Evolutionary conservation across 2,113 vertebrate genomes (phyloP), one percentile per base, ranked within the genome.

Genomic region (Leuciscus idus): DNA sequence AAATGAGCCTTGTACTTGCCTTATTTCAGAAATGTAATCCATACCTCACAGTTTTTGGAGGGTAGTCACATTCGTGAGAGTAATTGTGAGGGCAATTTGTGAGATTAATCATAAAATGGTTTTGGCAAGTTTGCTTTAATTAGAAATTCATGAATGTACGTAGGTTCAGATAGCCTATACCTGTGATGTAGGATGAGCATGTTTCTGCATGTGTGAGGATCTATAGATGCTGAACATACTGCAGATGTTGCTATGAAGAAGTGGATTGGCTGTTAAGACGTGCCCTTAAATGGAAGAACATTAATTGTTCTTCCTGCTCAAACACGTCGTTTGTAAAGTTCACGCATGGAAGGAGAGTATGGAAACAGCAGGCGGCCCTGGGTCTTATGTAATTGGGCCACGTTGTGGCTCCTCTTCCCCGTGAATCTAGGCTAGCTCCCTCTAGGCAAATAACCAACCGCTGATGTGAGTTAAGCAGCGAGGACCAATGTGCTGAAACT

Each of bases 381-480:
- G 43, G 88, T 70, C 87, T 95, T 95, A 94, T 84, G 57, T 93
- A 94, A 95, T 57, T 28, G 80, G 70, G 87, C 81, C 2, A 36
- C 84, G 61, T 82, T 75, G 36, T 78, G 55, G 87, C 87, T 91
- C 84, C 83, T 81, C 86, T 87, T 85, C 74, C 88, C 64, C 83
- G 23, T 87, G 88, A 91, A 92, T 91, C 84, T 91, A 87, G 91
- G 90, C 90, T 90, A 86, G 87, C 12, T 87, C 87, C 93, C 91
- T 90, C 81, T 72, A 88, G 92, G 93, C 89, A 84, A 72, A 57
- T 77, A 76, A 83, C 88, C 84, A 89, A 90, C 64, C 43, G 76
- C 88, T 90, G 57, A 88, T 90, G 86, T 87, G 87, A 87, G 86
- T 87, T 50, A 64, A 72, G 86, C 87, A 75, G 76, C 64, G 84